phyloP scores from a whole-genome alignment of 2,797 vertebrate species.

The Scarus forsteni region DNA sequence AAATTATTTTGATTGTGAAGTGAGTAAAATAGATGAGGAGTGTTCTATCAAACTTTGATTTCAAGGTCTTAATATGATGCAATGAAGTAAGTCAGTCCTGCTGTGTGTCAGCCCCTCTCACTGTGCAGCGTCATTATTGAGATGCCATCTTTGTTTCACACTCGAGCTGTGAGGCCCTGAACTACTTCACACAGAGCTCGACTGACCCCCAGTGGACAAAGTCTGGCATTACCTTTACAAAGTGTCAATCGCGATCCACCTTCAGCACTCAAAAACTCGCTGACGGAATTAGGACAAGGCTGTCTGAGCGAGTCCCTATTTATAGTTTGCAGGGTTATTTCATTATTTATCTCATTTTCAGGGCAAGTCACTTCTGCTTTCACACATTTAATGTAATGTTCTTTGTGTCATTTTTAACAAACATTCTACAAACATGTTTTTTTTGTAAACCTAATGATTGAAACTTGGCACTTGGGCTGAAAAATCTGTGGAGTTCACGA shows the following conservation, averaged over 20 bases:
- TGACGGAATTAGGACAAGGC: background rate
- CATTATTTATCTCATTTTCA: background rate
- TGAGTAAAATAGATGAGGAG: too few relatives aligned
- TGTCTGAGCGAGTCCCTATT: conserved; percentile 3
- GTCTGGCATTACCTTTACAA: background rate
- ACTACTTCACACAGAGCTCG: background rate
- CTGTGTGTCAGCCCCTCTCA: background rate
- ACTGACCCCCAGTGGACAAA: conserved; percentile 67
- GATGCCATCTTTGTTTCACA: conserved; percentile 38
- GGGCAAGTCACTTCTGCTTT: background rate
- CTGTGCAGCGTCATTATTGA: conserved; percentile 30
- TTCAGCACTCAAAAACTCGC: background rate
- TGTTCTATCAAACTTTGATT: too few relatives aligned
- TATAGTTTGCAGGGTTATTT: background rate
- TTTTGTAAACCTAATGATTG: background rate
- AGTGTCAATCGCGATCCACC: background rate
- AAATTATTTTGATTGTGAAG: too few relatives aligned
- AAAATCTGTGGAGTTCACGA: too few relatives aligned
- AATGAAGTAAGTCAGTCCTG: too few relatives aligned
- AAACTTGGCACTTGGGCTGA: background rate
- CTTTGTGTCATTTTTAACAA: background rate
- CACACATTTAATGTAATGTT: too few relatives aligned
- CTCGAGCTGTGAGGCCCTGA: background rate
- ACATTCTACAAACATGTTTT: background rate
- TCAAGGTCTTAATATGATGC: too few relatives aligned